These are phyloP conservation scores for Mamestra brassicae DNA, from an alignment of 2,888 invertebrate species.

Conservation along the genomic window DNA sequence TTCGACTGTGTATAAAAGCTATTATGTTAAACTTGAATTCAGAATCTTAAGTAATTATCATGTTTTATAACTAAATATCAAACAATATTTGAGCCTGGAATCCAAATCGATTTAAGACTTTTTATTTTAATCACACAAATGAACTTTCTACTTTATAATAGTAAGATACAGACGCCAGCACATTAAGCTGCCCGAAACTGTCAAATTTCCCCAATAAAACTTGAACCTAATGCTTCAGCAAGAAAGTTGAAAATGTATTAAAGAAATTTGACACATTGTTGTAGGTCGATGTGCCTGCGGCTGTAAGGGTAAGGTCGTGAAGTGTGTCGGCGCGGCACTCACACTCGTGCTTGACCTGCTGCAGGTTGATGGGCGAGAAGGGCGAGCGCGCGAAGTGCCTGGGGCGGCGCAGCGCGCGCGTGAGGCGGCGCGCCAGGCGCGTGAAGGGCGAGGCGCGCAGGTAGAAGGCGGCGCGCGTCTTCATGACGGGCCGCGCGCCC, in stretches of 20 bases:
- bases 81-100: too few relatives aligned
- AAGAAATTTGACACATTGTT: too few relatives aligned
- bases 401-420: constrained; percentile 95
- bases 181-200: too few relatives aligned
- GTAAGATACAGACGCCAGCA: too few relatives aligned
- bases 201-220: too few relatives aligned
- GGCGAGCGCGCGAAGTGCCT: constrained; percentile 97
- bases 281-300: too few relatives aligned
- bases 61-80: too few relatives aligned
- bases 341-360: constrained; percentile 97
- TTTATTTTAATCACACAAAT: too few relatives aligned
- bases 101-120: neutral
- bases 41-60: neutral
- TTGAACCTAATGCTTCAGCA: too few relatives aligned
- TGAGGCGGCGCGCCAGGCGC: constrained; percentile 96
- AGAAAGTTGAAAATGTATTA: too few relatives aligned
- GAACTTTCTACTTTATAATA: too few relatives aligned
- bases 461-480: constrained; percentile 99
- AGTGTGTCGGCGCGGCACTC: constrained; percentile 70
- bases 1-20: neutral
- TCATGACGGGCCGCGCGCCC: constrained; percentile 97
- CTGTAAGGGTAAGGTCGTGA: too few relatives aligned
- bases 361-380: constrained; percentile 94
- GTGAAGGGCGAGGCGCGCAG: constrained; percentile 97
- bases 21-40: neutral